Evolutionary conservation across 2,113 vertebrate genomes (phyloP).

Genomic region (Rhynchopsitta pachyrhyncha): DNA sequence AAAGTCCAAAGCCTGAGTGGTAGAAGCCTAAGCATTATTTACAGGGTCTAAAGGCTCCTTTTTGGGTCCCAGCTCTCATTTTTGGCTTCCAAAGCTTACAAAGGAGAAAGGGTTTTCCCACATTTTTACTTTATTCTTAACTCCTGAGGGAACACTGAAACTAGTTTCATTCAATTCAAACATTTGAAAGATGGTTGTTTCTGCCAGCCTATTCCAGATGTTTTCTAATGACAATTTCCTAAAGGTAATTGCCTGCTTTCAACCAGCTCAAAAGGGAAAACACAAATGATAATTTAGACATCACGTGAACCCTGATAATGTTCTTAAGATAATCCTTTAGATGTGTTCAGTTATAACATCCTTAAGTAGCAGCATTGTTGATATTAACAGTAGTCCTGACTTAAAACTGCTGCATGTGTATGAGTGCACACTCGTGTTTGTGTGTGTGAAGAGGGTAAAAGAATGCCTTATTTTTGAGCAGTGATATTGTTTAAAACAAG

Average conservation of each 20-base stretch:
- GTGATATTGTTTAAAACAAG: background rate
- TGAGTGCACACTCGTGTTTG: rapidly evolving
- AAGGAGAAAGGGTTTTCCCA: background rate
- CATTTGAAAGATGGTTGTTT: background rate
- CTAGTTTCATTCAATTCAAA: background rate
- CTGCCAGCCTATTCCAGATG: background rate
- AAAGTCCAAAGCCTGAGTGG: background rate
- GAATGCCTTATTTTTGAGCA: background rate
- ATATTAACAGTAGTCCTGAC: background rate
- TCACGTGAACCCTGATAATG: background rate
- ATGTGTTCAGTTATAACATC: background rate
- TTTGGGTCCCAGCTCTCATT: background rate
- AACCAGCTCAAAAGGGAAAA: background rate
- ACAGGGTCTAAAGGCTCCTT: background rate
- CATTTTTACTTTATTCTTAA: background rate
- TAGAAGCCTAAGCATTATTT: background rate
- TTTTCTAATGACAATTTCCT: background rate
- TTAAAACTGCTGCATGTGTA: background rate
- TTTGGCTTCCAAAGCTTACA: background rate
- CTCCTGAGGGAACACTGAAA: background rate
- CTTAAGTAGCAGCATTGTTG: background rate
- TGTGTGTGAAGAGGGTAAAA: background rate
- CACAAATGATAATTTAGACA: background rate
- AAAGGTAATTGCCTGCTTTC: background rate
- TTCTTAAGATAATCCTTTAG: background rate